Conservation (phyloP, 35 echinoderm and acorn worm genomes). For the Hemicentrotus pulcherrimus region DNA sequence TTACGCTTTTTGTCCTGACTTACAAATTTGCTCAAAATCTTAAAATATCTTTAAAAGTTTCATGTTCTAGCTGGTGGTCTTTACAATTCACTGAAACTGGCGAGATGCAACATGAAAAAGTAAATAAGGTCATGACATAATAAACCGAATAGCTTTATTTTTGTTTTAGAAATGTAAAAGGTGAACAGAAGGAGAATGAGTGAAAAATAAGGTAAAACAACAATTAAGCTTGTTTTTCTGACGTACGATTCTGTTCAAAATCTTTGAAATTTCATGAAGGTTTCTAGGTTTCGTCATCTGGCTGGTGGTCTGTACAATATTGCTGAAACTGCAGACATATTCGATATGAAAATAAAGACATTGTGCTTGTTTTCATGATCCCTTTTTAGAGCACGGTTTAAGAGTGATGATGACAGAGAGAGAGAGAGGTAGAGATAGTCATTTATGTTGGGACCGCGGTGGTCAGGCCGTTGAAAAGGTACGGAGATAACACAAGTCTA, state of each 20-base stretch:
- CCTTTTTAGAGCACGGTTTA: neutral
- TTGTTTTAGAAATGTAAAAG: neutral
- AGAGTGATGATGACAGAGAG: neutral
- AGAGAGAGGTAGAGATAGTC: neutral
- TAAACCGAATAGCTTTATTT: neutral
- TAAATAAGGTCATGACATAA: neutral
- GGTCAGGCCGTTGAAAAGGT: neutral
- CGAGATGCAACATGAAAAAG: neutral
- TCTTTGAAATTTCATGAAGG: too few species aligned
- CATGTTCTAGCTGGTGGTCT: neutral
- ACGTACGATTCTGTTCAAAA: too few species aligned
- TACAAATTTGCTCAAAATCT: neutral
- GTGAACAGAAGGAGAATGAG: neutral
- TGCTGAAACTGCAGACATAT: neutral
- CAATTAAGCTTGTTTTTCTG: too few species aligned
- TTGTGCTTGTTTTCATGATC: neutral
- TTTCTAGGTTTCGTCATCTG: too few species aligned
- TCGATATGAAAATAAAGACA: neutral
- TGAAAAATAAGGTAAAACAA: neutral
- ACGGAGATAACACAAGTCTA: too few species aligned
- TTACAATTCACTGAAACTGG: neutral
- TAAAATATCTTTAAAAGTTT: neutral
- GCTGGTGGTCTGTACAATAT: neutral
- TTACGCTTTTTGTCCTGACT: neutral
- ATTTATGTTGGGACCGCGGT: neutral